Evolutionary conservation across 2,113 vertebrate genomes (phyloP).

Genomic region (Columbina picui): DNA sequence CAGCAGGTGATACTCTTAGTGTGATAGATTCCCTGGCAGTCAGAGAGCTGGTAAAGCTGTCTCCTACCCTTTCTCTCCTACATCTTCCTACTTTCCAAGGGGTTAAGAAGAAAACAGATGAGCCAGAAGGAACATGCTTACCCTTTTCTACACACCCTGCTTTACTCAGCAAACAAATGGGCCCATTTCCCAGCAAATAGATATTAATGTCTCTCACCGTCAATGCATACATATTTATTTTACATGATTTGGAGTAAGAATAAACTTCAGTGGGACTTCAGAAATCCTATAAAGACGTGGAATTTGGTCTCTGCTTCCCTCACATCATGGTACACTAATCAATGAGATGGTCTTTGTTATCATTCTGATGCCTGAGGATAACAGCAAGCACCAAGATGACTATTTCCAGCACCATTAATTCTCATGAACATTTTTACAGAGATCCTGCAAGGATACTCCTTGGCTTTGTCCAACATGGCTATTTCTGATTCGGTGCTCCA

Average conservation of each 20-base stretch:
- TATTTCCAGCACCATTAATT: conserved; percentile 5
- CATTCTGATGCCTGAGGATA: background rate
- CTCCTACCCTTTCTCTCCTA: background rate
- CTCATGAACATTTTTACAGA: conserved; percentile 12
- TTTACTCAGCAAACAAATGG: background rate
- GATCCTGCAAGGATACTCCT: background rate
- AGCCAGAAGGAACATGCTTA: background rate
- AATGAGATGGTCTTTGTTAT: background rate
- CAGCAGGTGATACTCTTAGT: background rate
- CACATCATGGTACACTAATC: background rate
- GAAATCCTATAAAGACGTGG: background rate
- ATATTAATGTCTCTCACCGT: background rate
- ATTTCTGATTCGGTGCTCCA: background rate
- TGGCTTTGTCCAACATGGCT: background rate
- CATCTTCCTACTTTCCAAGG: background rate
- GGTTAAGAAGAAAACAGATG: background rate
- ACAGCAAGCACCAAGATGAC: background rate
- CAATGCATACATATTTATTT: background rate
- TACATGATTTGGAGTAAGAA: background rate
- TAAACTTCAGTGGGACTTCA: background rate
- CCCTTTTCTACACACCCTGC: background rate
- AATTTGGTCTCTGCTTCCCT: background rate
- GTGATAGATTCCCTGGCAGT: background rate
- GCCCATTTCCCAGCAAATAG: background rate
- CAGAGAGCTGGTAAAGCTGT: background rate